Evolutionary conservation across 1,140 invertebrate genomes (phyloP).

Genomic region (Marisa cornuarietis): DNA sequence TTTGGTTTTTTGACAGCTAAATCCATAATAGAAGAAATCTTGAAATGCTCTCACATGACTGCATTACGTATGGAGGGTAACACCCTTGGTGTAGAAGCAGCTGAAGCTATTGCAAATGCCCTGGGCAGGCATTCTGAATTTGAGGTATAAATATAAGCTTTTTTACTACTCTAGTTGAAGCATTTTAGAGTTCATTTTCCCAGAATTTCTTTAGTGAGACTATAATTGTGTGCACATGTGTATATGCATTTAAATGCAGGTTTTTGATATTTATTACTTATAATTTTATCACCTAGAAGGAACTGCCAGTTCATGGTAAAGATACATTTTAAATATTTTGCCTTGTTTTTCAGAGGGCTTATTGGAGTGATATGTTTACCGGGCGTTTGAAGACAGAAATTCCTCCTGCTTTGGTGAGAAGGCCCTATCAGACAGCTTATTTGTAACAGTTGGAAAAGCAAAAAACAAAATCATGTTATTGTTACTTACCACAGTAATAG

Average conservation of each 20-base stretch:
- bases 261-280: neutral
- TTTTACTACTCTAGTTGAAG: neutral
- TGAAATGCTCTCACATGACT: constrained; percentile 53
- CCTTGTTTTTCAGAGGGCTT: constrained; percentile 68
- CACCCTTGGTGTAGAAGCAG: constrained; percentile 89
- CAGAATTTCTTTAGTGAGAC: neutral
- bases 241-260: neutral
- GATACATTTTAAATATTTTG: too few relatives aligned
- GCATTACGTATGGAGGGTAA: constrained; percentile 89
- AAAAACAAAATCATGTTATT: neutral
- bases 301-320: neutral
- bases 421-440: too few relatives aligned
- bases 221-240: neutral
- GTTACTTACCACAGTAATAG: neutral
- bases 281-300: neutral
- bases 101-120: constrained; percentile 83
- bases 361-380: constrained; percentile 95
- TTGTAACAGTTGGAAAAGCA: too few relatives aligned
- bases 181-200: neutral
- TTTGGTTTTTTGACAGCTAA: constrained; percentile 53
- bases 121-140: constrained; percentile 80
- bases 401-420: constrained; percentile 82
- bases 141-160: constrained; percentile 66
- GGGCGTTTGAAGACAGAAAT: constrained; percentile 94
- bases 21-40: constrained; percentile 58